Evolutionary conservation across 2,113 vertebrate species (phyloP), one percentile per base, ranked within the genome.

Genomic region (Rallus limicola): DNA sequence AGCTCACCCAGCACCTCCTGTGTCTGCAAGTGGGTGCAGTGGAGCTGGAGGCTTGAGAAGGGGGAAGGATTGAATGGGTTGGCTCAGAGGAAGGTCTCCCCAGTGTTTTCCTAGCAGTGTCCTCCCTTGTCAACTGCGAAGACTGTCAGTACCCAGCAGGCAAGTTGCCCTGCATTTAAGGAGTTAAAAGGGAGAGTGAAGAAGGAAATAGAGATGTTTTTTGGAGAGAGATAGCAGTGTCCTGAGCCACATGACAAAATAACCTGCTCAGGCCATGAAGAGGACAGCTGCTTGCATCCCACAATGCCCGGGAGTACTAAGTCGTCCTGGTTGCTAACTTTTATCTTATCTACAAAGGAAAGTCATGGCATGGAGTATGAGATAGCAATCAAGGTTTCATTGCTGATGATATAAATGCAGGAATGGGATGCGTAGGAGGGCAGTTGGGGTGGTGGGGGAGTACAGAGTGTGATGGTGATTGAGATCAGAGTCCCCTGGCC

Each of bases 11-110:
- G 68, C 69, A 40, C 17, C 34, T 90, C 38, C 34, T 42, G 5
- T 60, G 53, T 33, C 64, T 3, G 4, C 0, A 1, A 44, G 58
- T 11, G 7, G 25, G 23, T 13, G 48, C 2, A 0, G 21, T 58
- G 25, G 52, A 67, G 44, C 70, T 67, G 31, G 34, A 55, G 40
- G 53, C 52, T 82, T 5, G 3, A 10, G 34, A 48, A 28, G 25
- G 26, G 13, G 5, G 9, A n/a, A 68, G 36, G 26, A 56, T 5
- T 11, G 19, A 56, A 21, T 11, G 34, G n/a, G 21, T 53, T 78
- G 53, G 10, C 65, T 48, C 52, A 56, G 38, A 70, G 50, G 16
- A 85, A n/a, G 59, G 34, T 76, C 52, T 65, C 19, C 56, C 21
- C 15, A 6, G 3, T 31, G 1, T 60, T 59, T 81, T 70, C 17